These are phyloP conservation scores for Nasonia vitripennis DNA, from an alignment of 1,140 invertebrate species.

Conservation along the genomic window DNA sequence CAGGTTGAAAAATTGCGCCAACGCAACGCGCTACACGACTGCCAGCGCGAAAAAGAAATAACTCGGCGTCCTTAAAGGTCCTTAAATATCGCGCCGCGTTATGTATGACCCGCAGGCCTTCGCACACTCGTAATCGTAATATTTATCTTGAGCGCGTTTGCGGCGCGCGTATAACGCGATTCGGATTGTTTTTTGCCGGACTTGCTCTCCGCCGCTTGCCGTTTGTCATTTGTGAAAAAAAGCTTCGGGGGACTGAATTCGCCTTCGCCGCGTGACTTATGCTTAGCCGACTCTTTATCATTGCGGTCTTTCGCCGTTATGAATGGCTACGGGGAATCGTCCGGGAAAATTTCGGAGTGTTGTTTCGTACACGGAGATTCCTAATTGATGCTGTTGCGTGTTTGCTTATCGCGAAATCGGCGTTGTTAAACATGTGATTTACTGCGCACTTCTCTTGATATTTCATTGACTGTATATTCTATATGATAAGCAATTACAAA, in stretches of 20 bases:
- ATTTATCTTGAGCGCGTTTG: constrained; percentile 24
- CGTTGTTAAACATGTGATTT: too few species aligned
- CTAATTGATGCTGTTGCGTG: neutral
- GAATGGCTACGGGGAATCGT: neutral
- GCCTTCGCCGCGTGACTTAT: constrained; percentile 24
- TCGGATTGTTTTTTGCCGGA: neutral
- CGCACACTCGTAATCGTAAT: constrained; percentile 17
- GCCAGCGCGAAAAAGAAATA: neutral
- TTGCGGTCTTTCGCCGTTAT: constrained; percentile 8
- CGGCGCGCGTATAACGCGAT: constrained; percentile 7
- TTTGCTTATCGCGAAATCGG: neutral
- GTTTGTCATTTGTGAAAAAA: constrained; percentile 24
- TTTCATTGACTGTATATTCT: too few species aligned
- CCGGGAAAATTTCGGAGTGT: too few species aligned
- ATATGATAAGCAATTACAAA: too few species aligned
- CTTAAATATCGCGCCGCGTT: neutral
- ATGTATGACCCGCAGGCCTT: neutral
- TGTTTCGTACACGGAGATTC: neutral
- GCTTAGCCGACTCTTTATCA: constrained; percentile 19
- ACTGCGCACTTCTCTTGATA: too few species aligned
- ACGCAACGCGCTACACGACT: too few species aligned
- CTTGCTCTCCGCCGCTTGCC: neutral
- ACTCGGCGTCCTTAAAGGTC: constrained; percentile 8
- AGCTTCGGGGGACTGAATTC: constrained; percentile 10
- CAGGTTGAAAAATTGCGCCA: neutral